Evolutionary conservation across 2,888 invertebrate genomes (phyloP), one percentile per base, ranked within the genome.

Genomic region (Perdita meconis): DNA sequence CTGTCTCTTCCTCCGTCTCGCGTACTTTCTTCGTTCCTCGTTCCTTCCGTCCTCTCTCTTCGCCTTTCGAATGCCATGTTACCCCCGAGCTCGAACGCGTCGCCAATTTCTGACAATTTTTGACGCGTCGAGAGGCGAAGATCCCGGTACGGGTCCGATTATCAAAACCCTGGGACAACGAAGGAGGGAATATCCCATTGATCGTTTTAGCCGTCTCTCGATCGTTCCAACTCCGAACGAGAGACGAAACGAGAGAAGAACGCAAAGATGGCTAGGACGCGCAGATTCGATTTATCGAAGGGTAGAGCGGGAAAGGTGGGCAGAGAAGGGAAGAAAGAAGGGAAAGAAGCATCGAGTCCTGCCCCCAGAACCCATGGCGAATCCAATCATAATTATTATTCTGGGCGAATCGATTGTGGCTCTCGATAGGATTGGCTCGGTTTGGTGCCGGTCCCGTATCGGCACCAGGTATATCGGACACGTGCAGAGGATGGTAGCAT

Each of bases 311-410:
- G 44, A 42, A 56, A 57, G 61, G 59, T 26, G 56, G 59, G 53
- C 51, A 38, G 42, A 59, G 59, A 50, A 47, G 61, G 38, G 65
- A 59, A 47, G 65, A 57, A 44, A 47, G 69, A 70, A 55, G 77
- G 59, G 30, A 72, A 71, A 78, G 80, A 55, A 77, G 80, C 84
- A 68, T 66, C 55, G 83, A 87, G 89, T 86, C 88, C 87, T 88
- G 86, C 87, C 89, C 87, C 87, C 85, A 83, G 86, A 87, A 88
- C 86, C n/a, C 85, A 83, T 86, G 85, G 86, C 86, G 89, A 91
- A 91, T 91, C 92, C 91, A 91, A 92, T 91, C 91, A 90, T 92
- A 91, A 91, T 92, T 90, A 91, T 92, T 90, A 91, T 90, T 92
- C 88, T 87, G 85, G 88, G 86, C 86, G 89, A 91, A 90, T 90